A percentile compares a stretch with the other conserved stretches of the same genome.
Conservation (phyloP, 2,797 vertebrate genomes). For the Vireo griseus region DNA sequence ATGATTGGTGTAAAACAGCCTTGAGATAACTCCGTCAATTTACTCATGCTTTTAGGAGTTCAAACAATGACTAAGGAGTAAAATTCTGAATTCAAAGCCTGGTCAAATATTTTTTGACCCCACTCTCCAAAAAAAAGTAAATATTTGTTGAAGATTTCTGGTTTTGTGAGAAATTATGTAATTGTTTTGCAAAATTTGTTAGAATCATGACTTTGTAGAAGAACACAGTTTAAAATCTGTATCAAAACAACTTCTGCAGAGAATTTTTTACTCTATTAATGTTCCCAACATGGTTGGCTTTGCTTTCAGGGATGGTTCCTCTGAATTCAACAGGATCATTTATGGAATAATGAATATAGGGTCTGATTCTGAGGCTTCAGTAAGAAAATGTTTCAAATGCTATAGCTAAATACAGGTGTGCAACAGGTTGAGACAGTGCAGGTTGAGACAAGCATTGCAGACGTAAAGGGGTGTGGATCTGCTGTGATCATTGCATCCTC, state of each 20-base stretch:
- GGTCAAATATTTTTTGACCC: neutral
- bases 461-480: neutral
- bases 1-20: neutral
- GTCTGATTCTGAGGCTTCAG: neutral
- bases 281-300: neutral
- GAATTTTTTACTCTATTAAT: neutral
- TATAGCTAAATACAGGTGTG: neutral
- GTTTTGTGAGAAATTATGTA: neutral
- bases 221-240: neutral
- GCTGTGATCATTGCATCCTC: neutral
- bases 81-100: neutral
- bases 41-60: neutral
- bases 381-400: neutral
- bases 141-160: neutral
- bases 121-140: neutral
- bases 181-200: neutral
- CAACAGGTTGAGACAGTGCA: neutral
- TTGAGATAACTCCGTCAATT: neutral
- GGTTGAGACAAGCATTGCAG: neutral
- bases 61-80: neutral
- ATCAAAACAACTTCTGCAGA: neutral
- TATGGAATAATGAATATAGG: neutral
- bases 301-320: neutral
- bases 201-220: neutral
- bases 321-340: neutral